Evolutionary conservation across 1,140 invertebrate species (phyloP).

Genomic region (Lordiphosa mommai): DNA sequence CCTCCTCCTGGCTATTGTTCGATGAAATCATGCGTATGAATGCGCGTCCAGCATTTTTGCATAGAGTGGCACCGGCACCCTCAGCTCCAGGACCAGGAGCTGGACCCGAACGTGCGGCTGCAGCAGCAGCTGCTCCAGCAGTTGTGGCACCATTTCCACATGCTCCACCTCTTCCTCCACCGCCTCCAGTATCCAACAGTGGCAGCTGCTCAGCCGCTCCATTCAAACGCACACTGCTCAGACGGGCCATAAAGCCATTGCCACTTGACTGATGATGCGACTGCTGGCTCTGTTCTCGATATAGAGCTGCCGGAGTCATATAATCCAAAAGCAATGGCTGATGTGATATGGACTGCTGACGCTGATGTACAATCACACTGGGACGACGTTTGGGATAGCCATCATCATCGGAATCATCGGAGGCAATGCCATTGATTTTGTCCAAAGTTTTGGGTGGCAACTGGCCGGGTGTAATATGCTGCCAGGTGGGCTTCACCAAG

Average conservation of each 20-base stretch:
- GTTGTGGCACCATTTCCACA: slow-evolving; percentile 11
- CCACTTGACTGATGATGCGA: slow-evolving; percentile 31
- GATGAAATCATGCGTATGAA: slow-evolving; percentile 73
- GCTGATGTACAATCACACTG: slow-evolving; percentile 71
- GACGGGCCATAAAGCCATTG: slow-evolving; percentile 61
- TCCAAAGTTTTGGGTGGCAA: slow-evolving; percentile 70
- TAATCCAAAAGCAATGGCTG: slow-evolving; percentile 60
- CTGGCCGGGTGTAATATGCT: slow-evolving; percentile 76
- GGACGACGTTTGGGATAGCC: slow-evolving; percentile 67
- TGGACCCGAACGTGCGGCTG: slow-evolving; percentile 7
- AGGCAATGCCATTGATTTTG: slow-evolving; percentile 70
- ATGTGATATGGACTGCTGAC: slow-evolving; percentile 62
- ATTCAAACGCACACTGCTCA: slow-evolving; percentile 35
- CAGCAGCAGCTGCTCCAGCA: background rate
- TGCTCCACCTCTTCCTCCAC: slow-evolving; percentile 16
- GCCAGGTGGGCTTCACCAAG: slow-evolving; percentile 78
- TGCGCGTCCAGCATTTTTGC: slow-evolving; percentile 65
- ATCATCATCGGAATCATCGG: slow-evolving; percentile 70
- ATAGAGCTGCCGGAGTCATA: slow-evolving; percentile 46
- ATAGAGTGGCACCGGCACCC: slow-evolving; percentile 50
- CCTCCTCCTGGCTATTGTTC: slow-evolving; percentile 46
- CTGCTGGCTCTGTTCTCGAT: slow-evolving; percentile 45
- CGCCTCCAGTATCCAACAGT: slow-evolving; percentile 42
- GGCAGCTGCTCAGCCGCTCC: slow-evolving; percentile 50
- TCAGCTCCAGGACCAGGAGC: slow-evolving; percentile 34